Evolutionary conservation across 2,113 vertebrate genomes (phyloP), one percentile per base, ranked within the genome.

Genomic region (Boleophthalmus pectinirostris): DNA sequence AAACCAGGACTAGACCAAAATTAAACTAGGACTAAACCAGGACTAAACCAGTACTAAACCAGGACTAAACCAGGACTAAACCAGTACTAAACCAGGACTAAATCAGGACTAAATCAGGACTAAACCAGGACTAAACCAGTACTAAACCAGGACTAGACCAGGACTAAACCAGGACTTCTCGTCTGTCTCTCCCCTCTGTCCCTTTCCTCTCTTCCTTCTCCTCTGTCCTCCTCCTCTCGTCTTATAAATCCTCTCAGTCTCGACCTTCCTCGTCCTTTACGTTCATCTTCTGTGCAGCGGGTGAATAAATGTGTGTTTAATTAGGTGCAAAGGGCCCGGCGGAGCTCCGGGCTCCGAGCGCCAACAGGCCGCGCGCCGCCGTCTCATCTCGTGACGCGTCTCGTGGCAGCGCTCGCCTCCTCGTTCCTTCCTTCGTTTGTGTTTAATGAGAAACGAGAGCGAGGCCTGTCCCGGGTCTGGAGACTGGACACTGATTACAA

Each of bases 251-350:
- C 67, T 46, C 68, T 38, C 63, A 61, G 18, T 15, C 67, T 79
- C 72, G 77, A 80, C 85, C 77, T 84, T 82, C 75, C 4, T 9
- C 58, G 81, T 85, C 84, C 77, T 87, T 75, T 81, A 57, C 46
- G 35, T 79, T 75, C 70, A 54, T 71, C 72, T 80, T 58, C 73
- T 61, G 67, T 73, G 78, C 13, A 80, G 64, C 69, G 58, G 46
- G 60, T 79, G 86, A 85, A 85, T 82, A 85, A 29, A 81, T 87
- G 70, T 76, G 58, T 60, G 35, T 24, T 69, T 88, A 87, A 87
- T 88, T 85, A 79, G 77, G 74, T 87, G 78, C 72, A 67, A 71
- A 80, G 74, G 68, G 78, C 69, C 80, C 75, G 51, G 25, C 73
- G 74, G 72, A 76, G 73, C 33, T 6, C 51, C 72, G 15, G 77